Evolutionary conservation across 2,888 invertebrate genomes (phyloP), one percentile per base, ranked within the genome.

Genomic region (Hirtodrosophila duncani): DNA sequence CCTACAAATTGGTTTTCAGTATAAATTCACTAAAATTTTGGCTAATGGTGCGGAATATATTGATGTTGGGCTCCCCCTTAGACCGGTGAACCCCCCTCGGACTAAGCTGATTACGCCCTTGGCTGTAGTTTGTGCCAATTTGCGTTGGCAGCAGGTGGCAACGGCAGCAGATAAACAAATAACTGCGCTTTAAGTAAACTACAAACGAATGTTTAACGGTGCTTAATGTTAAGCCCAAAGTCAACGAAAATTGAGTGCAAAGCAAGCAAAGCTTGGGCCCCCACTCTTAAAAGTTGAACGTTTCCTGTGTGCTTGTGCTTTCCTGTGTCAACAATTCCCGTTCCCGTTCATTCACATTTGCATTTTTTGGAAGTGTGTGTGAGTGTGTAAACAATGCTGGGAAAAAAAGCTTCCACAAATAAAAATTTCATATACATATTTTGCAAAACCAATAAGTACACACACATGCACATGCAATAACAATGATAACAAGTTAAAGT

Each of bases 151-250:
- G 30, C 33, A 36, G 38, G 33, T 37, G 34, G 21, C 11, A 9
- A 14, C 11, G 5, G 18, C 42, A 39, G 6, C 7, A 23, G 27
- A 26, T 21, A 37, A 34, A 41, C 36, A 59, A 55, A 55, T 57
- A 53, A 53, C 46, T 57, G 46, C 56, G 38, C 41, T 23, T 27
- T 49, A 46, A 55, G 50, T 51, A 61, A 58, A 62, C 39, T 14
- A 20, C 29, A 50, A 79, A 77, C 71, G 80, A 72, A 71, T 75
- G 70, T 59, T 66, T 63, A 57, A 63, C 44, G 33, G 18, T 46
- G 10, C 21, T 27, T 41, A 58, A 39, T n/a, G n/a, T n/a, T n/a
- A n/a, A n/a, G n/a, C n/a, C n/a, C n/a, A n/a, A n/a, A n/a, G n/a
- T n/a, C n/a, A n/a, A n/a, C n/a, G n/a, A n/a, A n/a, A n/a, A n/a